Evolutionary conservation across 2,888 invertebrate genomes (phyloP), one percentile per base, ranked within the genome.

Genomic region (Caenorhabditis sulstoni): DNA sequence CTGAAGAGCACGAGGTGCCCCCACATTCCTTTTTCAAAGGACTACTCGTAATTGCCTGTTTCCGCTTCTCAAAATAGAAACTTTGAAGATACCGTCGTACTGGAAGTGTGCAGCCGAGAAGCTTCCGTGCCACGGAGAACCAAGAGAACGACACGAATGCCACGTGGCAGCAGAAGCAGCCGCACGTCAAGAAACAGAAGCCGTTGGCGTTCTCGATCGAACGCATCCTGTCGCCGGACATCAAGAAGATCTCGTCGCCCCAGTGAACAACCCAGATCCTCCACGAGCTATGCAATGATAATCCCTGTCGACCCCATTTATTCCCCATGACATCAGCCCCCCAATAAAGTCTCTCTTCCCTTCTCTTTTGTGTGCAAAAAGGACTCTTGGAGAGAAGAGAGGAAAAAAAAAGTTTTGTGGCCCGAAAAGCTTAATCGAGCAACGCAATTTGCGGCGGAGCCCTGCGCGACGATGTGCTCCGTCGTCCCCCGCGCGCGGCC

Each of bases 61-160:
- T 70, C 59, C 58, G 12, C 12, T 5, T 53, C 20, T 47, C 20
- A 52, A 66, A 47, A 52, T 39, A 61, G 35, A 59, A n/a, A 8
- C 12, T 53, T 62, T 79, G 12, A 20, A 83, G 86, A 61, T 87
- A 86, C 75, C 87, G 87, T 9, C 82, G 86, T 3, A 87, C 87
- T 2, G 87, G 87, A 37, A 83, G 83, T 45, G 86, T 87, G 77
- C 81, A 82, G 45, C 87, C 87, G 8, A 84, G 87, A 44, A 83
- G 85, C 18, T 76, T 65, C 58, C 57, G 74, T 23, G 57, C 55
- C 23, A 35, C 59, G 9, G 77, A 81, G 39, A 75, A 77, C 29
- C 73, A 70, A 18, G 77, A 81, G n/a, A 61, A 53, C 11, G 79
- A 79, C 16, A 47, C 41, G 20, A 41, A 22, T 29, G 18, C 49